Evolutionary conservation across 1,140 invertebrate genomes (phyloP).

Genomic region (Sitodiplosis mosellana): DNA sequence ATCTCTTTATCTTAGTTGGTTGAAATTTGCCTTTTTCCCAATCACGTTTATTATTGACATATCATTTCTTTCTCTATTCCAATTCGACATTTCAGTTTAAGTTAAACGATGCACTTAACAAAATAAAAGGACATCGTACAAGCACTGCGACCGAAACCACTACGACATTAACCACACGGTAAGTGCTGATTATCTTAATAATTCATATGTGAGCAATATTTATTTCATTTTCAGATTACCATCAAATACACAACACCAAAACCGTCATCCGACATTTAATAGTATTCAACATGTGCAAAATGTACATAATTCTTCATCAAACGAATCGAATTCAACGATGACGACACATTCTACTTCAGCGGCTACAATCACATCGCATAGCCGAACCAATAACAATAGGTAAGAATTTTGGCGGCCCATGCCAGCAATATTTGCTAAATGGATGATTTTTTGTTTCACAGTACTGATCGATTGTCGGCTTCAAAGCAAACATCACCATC

Average conservation of each 20-base stretch:
- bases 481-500: slow-evolving; percentile 3
- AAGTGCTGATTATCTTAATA: too few relatives aligned
- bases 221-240: too few relatives aligned
- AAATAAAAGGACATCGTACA: slow-evolving; percentile 15
- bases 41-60: too few relatives aligned
- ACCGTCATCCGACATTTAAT: background rate
- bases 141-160: too few relatives aligned
- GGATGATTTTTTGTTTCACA: background rate
- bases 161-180: too few relatives aligned
- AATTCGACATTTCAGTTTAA: slow-evolving; percentile 16
- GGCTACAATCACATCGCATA: background rate
- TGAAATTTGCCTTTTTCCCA: background rate
- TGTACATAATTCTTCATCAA: too few relatives aligned
- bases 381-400: slow-evolving; percentile 3
- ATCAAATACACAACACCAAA: background rate
- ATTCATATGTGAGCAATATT: too few relatives aligned
- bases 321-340: too few relatives aligned
- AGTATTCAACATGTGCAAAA: too few relatives aligned
- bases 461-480: background rate
- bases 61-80: background rate
- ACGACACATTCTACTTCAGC: background rate
- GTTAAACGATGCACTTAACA: slow-evolving; percentile 24
- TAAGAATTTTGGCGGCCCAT: background rate
- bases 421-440: background rate
- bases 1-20: too few relatives aligned